Evolutionary conservation across 2,113 vertebrate species (phyloP).

Genomic region (Siniperca chuatsi): DNA sequence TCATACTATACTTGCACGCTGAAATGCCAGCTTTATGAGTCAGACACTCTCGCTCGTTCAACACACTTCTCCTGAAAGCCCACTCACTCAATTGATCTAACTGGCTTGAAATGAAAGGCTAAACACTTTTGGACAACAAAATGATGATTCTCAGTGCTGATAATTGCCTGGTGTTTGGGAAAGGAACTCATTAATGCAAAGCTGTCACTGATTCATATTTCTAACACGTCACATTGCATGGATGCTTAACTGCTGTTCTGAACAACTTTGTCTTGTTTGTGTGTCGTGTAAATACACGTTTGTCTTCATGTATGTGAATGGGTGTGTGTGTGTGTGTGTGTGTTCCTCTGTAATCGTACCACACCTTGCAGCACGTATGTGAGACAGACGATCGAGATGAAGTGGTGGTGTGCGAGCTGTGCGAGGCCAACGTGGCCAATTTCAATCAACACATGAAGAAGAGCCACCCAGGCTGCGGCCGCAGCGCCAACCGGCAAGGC

Average conservation of each 20-base stretch:
- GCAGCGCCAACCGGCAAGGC: constrained; percentile 96
- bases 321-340: constrained; percentile 29
- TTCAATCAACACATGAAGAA: constrained; percentile 99
- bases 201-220: background rate
- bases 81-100: background rate
- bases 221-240: background rate
- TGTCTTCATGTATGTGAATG: constrained; percentile 4
- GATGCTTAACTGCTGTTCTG: background rate
- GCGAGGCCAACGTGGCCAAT: constrained; percentile 93
- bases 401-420: constrained; percentile 95
- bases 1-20: background rate
- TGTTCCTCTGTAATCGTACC: background rate
- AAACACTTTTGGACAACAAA: background rate
- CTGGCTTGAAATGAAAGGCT: constrained; percentile 24
- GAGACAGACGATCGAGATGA: constrained; percentile 97
- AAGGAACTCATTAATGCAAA: background rate
- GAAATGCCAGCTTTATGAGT: background rate
- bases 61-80: background rate
- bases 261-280: constrained; percentile 8
- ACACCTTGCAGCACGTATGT: constrained; percentile 90
- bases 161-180: background rate
- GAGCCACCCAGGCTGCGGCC: constrained; percentile 95
- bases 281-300: background rate
- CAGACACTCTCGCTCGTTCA: background rate
- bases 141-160: background rate